Conservation (phyloP, 1,140 invertebrate species). For the Drosophila athabasca region DNA sequence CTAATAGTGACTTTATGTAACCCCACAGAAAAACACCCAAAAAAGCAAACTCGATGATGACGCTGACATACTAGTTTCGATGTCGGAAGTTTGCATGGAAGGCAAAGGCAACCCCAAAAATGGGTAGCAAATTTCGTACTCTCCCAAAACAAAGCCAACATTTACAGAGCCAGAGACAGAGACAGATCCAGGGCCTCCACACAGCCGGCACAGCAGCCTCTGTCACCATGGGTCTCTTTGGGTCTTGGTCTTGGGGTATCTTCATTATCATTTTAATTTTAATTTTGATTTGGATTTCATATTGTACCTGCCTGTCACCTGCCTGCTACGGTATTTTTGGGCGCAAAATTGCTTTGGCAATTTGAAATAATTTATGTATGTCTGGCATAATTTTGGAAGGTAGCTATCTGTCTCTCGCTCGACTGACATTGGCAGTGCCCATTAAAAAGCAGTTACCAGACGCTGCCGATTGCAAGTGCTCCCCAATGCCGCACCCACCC, state of each 20-base stretch:
- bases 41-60: constrained; percentile 37
- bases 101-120: constrained; percentile 21
- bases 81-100: constrained; percentile 59
- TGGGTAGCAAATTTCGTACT: constrained; percentile 37
- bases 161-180: constrained; percentile 9
- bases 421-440: constrained; percentile 42
- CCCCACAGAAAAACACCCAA: constrained; percentile 51
- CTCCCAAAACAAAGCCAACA: constrained; percentile 40
- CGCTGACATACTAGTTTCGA: constrained; percentile 29
- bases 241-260: constrained; percentile 37
- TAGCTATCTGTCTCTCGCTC: neutral
- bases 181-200: constrained; percentile 4
- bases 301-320: constrained; percentile 18
- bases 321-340: constrained; percentile 1
- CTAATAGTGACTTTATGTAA: constrained; percentile 77
- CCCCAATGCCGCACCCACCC: constrained; percentile 23
- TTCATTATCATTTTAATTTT: constrained; percentile 57
- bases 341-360: constrained; percentile 38
- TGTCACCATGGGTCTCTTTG: too few species aligned
- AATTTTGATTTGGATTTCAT: constrained; percentile 7
- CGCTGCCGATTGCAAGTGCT: constrained; percentile 1
- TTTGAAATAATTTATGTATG: constrained; percentile 55
- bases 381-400: constrained; percentile 35
- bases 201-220: constrained; percentile 10
- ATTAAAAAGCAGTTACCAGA: constrained; percentile 47